Conservation (phyloP, 2,113 vertebrate species). For the Hipposideros armiger region DNA sequence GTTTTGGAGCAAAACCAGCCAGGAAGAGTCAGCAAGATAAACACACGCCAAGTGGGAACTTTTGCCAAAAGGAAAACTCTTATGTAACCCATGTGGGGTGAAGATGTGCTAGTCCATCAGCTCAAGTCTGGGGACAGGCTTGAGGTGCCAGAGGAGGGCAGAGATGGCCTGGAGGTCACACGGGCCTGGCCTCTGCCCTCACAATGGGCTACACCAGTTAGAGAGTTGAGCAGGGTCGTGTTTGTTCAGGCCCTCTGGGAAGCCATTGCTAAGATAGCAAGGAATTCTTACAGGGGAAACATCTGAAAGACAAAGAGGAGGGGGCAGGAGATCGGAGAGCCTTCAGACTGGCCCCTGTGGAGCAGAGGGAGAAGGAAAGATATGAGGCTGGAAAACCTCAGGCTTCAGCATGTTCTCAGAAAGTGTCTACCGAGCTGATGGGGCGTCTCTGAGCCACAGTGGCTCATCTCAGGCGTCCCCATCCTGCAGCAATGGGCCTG, state of each 20-base stretch:
- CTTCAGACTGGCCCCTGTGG: not conserved
- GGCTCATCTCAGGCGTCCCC: not conserved
- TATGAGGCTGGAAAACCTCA: not conserved
- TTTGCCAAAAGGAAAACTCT: not conserved
- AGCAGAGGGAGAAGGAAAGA: not conserved
- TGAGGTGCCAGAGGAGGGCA: not conserved
- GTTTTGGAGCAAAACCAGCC: not conserved
- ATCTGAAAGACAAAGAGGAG: not conserved
- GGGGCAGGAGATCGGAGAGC: not conserved
- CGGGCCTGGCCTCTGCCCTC: not conserved
- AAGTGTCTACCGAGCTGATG: not conserved
- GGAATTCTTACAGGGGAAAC: not conserved
- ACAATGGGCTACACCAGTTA: accelerated
- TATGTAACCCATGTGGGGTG: not conserved
- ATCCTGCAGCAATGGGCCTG: not conserved
- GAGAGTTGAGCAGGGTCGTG: too few relatives aligned
- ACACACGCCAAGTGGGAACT: not conserved
- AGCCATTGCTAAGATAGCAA: not conserved
- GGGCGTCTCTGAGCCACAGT: not conserved
- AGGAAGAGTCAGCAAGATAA: not conserved
- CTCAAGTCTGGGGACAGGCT: not conserved
- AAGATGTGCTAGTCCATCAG: accelerated
- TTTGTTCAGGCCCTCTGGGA: not conserved
- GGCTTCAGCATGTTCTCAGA: not conserved
- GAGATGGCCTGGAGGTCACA: not conserved